A percentile compares a stretch with the other conserved stretches of the same genome.
Evolutionary conservation across 2,113 vertebrate genomes (phyloP).

Genomic region (Scophthalmus maximus): DNA sequence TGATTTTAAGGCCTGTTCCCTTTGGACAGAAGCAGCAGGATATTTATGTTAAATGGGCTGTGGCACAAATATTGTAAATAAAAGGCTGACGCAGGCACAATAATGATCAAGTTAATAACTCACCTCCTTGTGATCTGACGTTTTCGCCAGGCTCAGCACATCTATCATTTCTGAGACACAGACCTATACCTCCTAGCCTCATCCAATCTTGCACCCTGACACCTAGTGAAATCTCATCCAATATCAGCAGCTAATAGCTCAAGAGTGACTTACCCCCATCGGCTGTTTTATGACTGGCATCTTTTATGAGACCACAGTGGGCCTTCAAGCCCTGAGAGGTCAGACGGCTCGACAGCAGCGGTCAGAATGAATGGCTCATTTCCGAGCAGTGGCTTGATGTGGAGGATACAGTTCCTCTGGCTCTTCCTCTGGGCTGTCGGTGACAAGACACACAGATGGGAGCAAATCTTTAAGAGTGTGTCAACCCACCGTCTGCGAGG

Average conservation of each 20-base stretch:
- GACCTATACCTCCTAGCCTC: constrained; percentile 38
- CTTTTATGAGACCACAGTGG: constrained; percentile 78
- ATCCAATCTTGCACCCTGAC: constrained; percentile 68
- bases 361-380: constrained; percentile 74
- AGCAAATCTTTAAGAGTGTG: constrained; percentile 47
- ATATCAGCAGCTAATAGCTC: constrained; percentile 70
- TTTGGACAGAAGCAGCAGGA: neutral
- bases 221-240: constrained; percentile 77
- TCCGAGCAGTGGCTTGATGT: constrained; percentile 69
- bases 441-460: constrained; percentile 51
- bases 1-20: constrained; percentile 46
- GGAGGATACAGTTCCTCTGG: constrained; percentile 61
- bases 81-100: neutral
- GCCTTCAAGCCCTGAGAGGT: constrained; percentile 69
- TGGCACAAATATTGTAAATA: constrained; percentile 18
- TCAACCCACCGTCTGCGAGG: constrained; percentile 60
- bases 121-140: constrained; percentile 16
- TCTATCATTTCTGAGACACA: constrained; percentile 50
- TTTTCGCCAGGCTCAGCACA: constrained; percentile 44
- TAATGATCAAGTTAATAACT: constrained; percentile 39
- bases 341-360: constrained; percentile 67
- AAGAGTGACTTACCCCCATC: constrained; percentile 64
- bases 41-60: constrained; percentile 30
- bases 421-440: constrained; percentile 50
- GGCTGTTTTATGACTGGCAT: constrained; percentile 76